Conservation (phyloP, 37 sponge, comb jelly and placozoan genomes). For the Amphimedon queenslandica region DNA sequence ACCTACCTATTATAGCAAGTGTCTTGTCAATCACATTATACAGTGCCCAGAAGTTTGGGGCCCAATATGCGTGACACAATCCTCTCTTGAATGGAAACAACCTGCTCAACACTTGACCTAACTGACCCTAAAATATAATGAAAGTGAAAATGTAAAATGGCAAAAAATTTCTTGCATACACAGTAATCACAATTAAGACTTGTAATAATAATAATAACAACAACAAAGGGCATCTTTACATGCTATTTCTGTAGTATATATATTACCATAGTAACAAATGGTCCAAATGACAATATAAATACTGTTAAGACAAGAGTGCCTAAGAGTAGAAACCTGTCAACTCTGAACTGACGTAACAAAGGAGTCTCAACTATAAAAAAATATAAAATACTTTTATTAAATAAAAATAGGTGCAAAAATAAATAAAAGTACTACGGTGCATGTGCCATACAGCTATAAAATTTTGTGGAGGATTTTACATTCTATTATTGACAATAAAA, state of each 20-base stretch:
- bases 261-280: conserved; percentile 42
- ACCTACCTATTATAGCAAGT: conserved; percentile 42
- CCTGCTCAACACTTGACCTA: conserved; percentile 85
- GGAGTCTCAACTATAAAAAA: no score
- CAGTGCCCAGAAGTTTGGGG: conserved; percentile 97
- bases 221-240: conserved; percentile 5
- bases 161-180: conserved; percentile 73
- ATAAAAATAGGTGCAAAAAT: conserved; percentile 1
- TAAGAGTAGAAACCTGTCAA: conserved; percentile 47
- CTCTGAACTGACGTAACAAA: not conserved
- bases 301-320: conserved; percentile 57
- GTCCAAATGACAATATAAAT: conserved; percentile 80
- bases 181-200: conserved; percentile 47
- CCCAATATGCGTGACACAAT: conserved; percentile 99
- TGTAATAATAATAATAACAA: conserved; percentile 42
- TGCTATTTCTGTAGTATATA: not conserved
- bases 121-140: conserved; percentile 67
- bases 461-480: no score
- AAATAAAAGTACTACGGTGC: not conserved
- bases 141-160: conserved; percentile 46
- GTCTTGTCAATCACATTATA: conserved; percentile 83
- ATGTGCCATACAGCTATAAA: not conserved
- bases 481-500: no score
- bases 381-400: no score
- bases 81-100: conserved; percentile 98